Percentiles rank a stretch among this genome's conserved stretches.
phyloP scores from a whole-genome alignment of 2,113 vertebrate species.

The Anser brachyrhynchus region DNA sequence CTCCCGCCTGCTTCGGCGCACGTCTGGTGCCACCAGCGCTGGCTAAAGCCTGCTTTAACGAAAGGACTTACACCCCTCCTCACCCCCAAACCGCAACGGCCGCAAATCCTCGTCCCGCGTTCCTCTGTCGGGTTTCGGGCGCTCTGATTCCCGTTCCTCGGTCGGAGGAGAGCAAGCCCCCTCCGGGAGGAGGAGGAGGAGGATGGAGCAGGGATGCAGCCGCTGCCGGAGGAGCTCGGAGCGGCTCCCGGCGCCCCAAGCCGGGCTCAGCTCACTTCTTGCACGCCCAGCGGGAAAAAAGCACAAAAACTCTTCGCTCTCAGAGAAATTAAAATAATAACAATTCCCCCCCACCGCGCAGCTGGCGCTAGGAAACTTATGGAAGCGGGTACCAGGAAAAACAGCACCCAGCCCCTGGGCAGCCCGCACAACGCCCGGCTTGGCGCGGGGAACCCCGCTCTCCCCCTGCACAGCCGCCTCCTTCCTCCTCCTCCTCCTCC shows the following conservation, averaged over 20 bases:
- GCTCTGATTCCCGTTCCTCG: background rate
- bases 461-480: too few species aligned
- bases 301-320: too few species aligned
- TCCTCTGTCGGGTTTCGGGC: background rate
- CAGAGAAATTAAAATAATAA: too few species aligned
- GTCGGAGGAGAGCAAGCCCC: background rate
- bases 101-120: background rate
- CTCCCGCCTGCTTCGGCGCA: background rate
- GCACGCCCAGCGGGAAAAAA: too few species aligned
- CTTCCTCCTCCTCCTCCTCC: background rate
- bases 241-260: too few species aligned
- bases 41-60: rapidly evolving
- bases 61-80: background rate
- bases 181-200: background rate
- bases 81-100: background rate
- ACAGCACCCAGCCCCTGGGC: background rate
- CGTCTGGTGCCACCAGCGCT: background rate
- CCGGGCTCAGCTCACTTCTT: too few species aligned
- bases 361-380: background rate
- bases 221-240: background rate
- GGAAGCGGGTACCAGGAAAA: background rate
- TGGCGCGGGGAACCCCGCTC: background rate
- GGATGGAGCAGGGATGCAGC: background rate
- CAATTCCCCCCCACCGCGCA: background rate
- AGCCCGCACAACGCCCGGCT: background rate